Percentiles rank a stretch among this genome's conserved stretches.
phyloP scores from a whole-genome alignment of 2,888 invertebrate genomes.

The Maniola hyperantus region DNA sequence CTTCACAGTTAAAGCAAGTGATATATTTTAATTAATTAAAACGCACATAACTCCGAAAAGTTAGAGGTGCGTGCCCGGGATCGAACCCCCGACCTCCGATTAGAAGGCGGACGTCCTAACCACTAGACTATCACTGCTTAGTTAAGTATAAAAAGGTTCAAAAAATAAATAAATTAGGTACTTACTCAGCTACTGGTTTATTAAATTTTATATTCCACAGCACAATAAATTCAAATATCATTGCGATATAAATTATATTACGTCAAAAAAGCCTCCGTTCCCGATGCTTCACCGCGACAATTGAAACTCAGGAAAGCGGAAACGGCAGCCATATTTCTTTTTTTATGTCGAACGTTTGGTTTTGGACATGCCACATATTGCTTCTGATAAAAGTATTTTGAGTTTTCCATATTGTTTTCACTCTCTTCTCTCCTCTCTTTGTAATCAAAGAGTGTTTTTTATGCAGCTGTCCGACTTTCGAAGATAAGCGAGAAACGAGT shows the following conservation, averaged over 20 bases:
- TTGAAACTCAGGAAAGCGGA: slow-evolving; percentile 23
- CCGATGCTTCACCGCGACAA: slow-evolving; percentile 5
- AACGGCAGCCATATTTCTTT: slow-evolving; percentile 20
- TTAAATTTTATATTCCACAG: slow-evolving; percentile 4
- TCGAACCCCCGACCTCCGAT: no score
- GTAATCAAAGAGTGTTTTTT: slow-evolving; percentile 6
- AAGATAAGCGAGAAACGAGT: no score
- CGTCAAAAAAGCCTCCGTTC: slow-evolving; percentile 2
- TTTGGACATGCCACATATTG: slow-evolving; percentile 11
- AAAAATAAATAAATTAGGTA: no score
- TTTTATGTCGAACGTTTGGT: slow-evolving; percentile 15
- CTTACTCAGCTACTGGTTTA: neutral
- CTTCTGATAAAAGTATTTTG: neutral
- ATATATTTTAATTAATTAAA: no score
- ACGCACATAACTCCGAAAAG: no score
- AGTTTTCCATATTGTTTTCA: neutral
- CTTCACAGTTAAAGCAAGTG: no score
- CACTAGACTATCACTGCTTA: no score
- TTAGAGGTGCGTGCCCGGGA: no score
- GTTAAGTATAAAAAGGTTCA: no score
- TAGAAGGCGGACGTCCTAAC: no score
- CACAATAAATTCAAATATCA: slow-evolving; percentile 1
- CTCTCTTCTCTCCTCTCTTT: no score
- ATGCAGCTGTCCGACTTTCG: neutral
- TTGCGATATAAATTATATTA: neutral